Percentiles rank a stretch among this genome's conserved stretches.
Conservation (phyloP, 2,888 invertebrate species). For the Argyra leucocephala region DNA sequence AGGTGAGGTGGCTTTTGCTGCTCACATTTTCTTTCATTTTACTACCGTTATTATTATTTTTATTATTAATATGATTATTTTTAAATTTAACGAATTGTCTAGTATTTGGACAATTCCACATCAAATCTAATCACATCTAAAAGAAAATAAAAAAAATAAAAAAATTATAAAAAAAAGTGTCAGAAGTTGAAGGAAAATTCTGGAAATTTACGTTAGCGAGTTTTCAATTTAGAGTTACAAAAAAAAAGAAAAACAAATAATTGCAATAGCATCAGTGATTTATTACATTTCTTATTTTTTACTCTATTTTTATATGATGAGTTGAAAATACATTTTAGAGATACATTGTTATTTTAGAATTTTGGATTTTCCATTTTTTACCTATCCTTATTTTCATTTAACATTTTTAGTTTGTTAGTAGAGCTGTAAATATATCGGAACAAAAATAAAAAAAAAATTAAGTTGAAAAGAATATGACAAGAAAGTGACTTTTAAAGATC, state of each 20-base stretch:
- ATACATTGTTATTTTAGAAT: no score
- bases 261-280: no score
- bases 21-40: neutral
- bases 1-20: neutral
- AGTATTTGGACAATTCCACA: neutral
- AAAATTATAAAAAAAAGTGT: neutral
- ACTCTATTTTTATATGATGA: no score
- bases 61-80: neutral
- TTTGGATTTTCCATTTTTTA: no score
- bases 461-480: neutral
- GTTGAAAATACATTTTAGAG: no score
- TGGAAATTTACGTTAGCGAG: neutral
- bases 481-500: neutral
- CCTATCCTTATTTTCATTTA: no score
- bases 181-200: neutral
- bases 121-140: neutral
- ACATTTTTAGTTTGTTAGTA: neutral
- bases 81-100: neutral
- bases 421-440: neutral
- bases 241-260: no score
- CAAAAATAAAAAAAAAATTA: neutral
- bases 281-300: no score
- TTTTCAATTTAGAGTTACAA: neutral
- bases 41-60: neutral
- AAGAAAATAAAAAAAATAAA: neutral